Evolutionary conservation across 35 echinoderm and acorn worm genomes (phyloP).

Genomic region (Apostichopus japonicus): DNA sequence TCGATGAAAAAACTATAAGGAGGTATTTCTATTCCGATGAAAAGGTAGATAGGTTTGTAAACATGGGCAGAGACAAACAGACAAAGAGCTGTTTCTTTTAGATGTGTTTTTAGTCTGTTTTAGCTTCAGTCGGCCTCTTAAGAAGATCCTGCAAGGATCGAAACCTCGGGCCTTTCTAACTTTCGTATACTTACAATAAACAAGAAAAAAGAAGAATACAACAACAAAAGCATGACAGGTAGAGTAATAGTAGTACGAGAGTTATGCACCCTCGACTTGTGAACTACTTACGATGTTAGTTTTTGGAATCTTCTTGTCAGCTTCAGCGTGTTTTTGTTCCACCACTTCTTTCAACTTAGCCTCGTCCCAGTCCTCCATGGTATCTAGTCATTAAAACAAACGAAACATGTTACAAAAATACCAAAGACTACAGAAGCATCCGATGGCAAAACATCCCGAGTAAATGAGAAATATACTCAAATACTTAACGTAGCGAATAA

Average conservation of each 20-base stretch:
- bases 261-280: neutral
- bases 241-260: neutral
- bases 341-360: constrained; percentile 88
- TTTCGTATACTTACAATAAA: too few species aligned
- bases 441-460: neutral
- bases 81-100: too few species aligned
- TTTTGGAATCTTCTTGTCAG: constrained; percentile 65
- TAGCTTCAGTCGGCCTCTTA: too few species aligned
- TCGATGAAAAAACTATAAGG: too few species aligned
- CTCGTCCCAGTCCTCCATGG: constrained; percentile 97
- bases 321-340: constrained; percentile 84
- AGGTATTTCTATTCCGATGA: too few species aligned
- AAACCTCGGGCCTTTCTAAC: too few species aligned
- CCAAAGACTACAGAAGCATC: neutral
- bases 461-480: neutral
- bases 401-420: neutral
- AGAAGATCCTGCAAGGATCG: too few species aligned
- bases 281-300: constrained; percentile 85
- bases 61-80: too few species aligned
- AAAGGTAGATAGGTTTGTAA: too few species aligned
- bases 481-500: neutral
- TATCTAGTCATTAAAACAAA: constrained; percentile 56
- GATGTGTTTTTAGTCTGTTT: too few species aligned
- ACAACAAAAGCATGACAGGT: too few species aligned
- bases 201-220: too few species aligned